Base-by-base conservation (phyloP, 2,113 vertebrate species). In the Fulmarus glacialis region DNA sequence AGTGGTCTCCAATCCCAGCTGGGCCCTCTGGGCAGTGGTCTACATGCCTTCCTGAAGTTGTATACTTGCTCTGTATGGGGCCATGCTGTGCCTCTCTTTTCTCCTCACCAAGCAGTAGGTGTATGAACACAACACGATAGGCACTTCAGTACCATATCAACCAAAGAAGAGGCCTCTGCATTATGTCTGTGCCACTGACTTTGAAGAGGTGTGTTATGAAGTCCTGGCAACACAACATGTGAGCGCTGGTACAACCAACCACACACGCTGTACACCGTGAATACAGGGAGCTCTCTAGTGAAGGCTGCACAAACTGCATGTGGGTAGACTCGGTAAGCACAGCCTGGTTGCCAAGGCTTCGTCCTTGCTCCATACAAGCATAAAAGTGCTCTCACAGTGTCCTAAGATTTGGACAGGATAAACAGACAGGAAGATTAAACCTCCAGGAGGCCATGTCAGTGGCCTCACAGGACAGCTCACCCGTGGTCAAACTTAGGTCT, bases 261-360 rank as follows among this genome's bases (percentile, higher is more conserved):
- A 60, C 21, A 36, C 1, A 1, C 32, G 42, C 36, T 42, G 23
- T 42, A 38, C 27, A 15, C 9, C 0, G 1, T 23, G 21, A 72
- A 53, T 8, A 60, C 0, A 1, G 10, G 26, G 13, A 80, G 3
- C 11, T 62, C 26, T 55, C 19, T 34, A 26, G 22, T 24, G 12
- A 60, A 73, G 22, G 13, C 26, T 68, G 29, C 40, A 30, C n/a
- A 34, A 9, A 55, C 16, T 55, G 6, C 32, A 4, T 30, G n/a
- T 19, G 12, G 11, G 18, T 36, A 68, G 42, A 43, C 27, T 63
- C 11, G 2, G n/a, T 50, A 66, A 42, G 22, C 15, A 34, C 13
- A 72, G 2, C 11, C 21, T 48, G 12, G 11, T n/a, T 72, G 32
- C 8, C 53, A 47, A 59, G 34, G 30, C 36, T 75, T 81, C 55